Evolutionary conservation across 2,888 invertebrate genomes (phyloP).

Genomic region (Octodonta nipae): DNA sequence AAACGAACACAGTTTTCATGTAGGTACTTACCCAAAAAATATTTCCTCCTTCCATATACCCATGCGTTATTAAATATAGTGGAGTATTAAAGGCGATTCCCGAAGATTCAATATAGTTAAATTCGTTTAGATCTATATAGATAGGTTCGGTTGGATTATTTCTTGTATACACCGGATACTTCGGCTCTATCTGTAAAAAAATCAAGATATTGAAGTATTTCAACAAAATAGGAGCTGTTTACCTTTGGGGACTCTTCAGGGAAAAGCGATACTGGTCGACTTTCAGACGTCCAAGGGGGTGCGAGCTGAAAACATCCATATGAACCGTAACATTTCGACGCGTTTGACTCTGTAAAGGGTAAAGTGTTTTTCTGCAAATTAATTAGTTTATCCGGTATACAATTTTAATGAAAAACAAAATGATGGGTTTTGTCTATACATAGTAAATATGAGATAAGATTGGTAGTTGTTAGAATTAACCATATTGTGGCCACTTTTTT

Average conservation of each 20-base stretch:
- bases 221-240: slow-evolving; percentile 7
- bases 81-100: slow-evolving; percentile 51
- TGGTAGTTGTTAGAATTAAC: background rate
- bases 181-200: slow-evolving; percentile 45
- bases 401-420: too few relatives aligned
- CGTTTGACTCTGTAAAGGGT: slow-evolving; percentile 31
- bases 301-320: slow-evolving; percentile 72
- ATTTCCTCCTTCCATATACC: slow-evolving; percentile 72
- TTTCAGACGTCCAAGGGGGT: slow-evolving; percentile 64
- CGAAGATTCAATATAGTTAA: slow-evolving; percentile 46
- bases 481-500: too few relatives aligned
- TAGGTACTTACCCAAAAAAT: slow-evolving; percentile 63
- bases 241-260: slow-evolving; percentile 57
- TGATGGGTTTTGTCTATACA: too few relatives aligned
- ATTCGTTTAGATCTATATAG: slow-evolving; percentile 52
- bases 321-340: slow-evolving; percentile 55
- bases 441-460: background rate
- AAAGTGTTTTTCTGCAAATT: too few relatives aligned
- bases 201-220: too few relatives aligned
- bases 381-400: too few relatives aligned
- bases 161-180: slow-evolving; percentile 46
- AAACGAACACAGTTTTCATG: too few relatives aligned
- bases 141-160: slow-evolving; percentile 41
- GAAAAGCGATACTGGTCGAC: slow-evolving; percentile 65
- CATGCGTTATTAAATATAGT: slow-evolving; percentile 69